These are phyloP conservation scores for Cerceris rybyensis DNA, from an alignment of 2,888 invertebrate genomes.

Conservation along the genomic window DNA sequence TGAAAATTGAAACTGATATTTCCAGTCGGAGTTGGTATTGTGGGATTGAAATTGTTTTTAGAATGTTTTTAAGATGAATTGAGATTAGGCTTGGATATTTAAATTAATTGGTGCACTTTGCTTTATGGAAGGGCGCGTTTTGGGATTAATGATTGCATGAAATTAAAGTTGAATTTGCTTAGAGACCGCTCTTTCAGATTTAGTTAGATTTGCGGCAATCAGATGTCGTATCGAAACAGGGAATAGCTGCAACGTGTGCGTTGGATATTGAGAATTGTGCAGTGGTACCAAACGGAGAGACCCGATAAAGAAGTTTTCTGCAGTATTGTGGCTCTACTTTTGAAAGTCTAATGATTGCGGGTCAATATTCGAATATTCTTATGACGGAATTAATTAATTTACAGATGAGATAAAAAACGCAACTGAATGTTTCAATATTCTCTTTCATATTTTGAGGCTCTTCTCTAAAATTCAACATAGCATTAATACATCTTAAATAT, in stretches of 20 bases:
- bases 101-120: too few species aligned
- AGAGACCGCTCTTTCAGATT: background rate
- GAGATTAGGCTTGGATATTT: background rate
- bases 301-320: background rate
- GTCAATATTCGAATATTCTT: background rate
- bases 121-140: too few species aligned
- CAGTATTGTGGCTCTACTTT: background rate
- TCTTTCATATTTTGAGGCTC: too few species aligned
- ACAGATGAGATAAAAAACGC: too few species aligned
- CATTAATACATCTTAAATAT: too few species aligned
- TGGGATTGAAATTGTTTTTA: background rate
- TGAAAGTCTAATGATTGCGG: background rate
- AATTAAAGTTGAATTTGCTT: too few species aligned
- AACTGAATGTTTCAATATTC: too few species aligned
- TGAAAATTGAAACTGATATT: too few species aligned
- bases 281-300: background rate
- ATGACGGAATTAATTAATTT: too few species aligned
- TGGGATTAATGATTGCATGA: too few species aligned
- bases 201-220: background rate
- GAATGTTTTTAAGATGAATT: background rate
- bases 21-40: background rate
- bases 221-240: constrained; percentile 12
- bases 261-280: background rate
- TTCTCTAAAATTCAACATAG: too few species aligned
- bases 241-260: background rate